Evolutionary conservation across 2,888 invertebrate genomes (phyloP).

Genomic region (Hirtodrosophila histrioides): DNA sequence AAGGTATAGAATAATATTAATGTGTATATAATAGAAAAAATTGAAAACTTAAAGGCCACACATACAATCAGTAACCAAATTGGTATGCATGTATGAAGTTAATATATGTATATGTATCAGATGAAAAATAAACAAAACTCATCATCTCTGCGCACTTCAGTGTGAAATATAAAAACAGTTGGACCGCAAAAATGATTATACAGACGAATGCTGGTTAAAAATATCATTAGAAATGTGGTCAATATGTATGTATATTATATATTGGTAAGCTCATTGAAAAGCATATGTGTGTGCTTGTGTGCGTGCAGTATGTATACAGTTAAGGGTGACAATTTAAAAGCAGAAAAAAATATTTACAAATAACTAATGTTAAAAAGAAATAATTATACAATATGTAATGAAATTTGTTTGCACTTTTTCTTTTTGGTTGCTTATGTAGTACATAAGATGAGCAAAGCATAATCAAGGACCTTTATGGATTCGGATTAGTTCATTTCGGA

Average conservation of each 20-base stretch:
- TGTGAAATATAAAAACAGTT: slow-evolving; percentile 40
- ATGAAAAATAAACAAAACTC: slow-evolving; percentile 50
- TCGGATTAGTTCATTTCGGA: slow-evolving; percentile 27
- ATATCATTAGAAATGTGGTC: slow-evolving; percentile 24
- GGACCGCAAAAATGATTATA: slow-evolving; percentile 40
- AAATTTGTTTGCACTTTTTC: slow-evolving; percentile 60
- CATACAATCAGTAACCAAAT: slow-evolving; percentile 33
- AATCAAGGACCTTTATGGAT: slow-evolving; percentile 47
- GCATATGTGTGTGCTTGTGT: slow-evolving; percentile 13
- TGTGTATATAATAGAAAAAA: slow-evolving; percentile 43
- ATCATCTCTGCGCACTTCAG: slow-evolving; percentile 51
- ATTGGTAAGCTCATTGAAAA: slow-evolving; percentile 32
- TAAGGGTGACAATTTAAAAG: slow-evolving; percentile 68
- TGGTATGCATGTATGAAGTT: slow-evolving; percentile 22
- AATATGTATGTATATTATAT: slow-evolving; percentile 7
- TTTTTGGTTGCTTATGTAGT: slow-evolving; percentile 45
- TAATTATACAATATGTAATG: slow-evolving; percentile 41
- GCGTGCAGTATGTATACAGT: slow-evolving; percentile 43
- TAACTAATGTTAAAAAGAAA: slow-evolving; percentile 62
- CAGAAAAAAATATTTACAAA: slow-evolving; percentile 71
- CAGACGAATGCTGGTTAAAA: slow-evolving; percentile 42
- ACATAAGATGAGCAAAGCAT: slow-evolving; percentile 47
- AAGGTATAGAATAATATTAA: slow-evolving; percentile 51
- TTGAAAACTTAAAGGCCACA: slow-evolving; percentile 59
- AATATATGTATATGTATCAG: slow-evolving; percentile 37